Evolutionary conservation across 2,113 vertebrate genomes (phyloP).

Genomic region (Rana temporaria): DNA sequence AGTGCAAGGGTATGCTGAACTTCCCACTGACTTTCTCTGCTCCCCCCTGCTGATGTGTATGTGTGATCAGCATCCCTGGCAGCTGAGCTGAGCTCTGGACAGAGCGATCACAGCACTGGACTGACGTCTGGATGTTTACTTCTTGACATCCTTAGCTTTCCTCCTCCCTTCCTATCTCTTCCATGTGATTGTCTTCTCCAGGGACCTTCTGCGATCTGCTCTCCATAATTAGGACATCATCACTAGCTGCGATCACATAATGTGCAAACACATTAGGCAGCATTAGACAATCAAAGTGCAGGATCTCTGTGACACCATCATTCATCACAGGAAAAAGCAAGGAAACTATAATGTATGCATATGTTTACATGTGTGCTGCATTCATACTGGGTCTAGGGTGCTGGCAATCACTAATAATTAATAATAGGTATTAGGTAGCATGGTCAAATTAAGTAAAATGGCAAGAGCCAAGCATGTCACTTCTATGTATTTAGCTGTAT

Average conservation of each 20-base stretch:
- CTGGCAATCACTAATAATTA: too few relatives aligned
- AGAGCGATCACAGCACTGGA: background rate
- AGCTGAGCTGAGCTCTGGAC: background rate
- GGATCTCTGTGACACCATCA: background rate
- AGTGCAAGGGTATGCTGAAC: background rate
- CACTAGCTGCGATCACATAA: slow-evolving; percentile 2
- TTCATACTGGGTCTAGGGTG: too few relatives aligned
- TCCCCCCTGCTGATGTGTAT: background rate
- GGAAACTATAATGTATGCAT: too few relatives aligned
- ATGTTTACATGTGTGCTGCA: too few relatives aligned
- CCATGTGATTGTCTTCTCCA: background rate
- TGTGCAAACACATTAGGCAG: background rate
- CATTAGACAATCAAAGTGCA: background rate
- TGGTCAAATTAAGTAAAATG: too few relatives aligned
- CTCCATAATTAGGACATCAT: slow-evolving; percentile 39
- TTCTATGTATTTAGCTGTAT: too few relatives aligned
- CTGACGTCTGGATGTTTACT: background rate
- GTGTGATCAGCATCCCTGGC: background rate
- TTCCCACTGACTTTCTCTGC: background rate
- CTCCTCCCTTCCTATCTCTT: background rate
- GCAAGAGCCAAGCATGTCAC: too few relatives aligned
- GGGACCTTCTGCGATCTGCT: background rate
- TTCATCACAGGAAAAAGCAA: background rate
- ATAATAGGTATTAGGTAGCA: too few relatives aligned
- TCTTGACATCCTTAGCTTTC: slow-evolving; percentile 7